Evolutionary conservation across 2,888 invertebrate species (phyloP), one percentile per base, ranked within the genome.

Genomic region (Tetramorium bicarinatum): DNA sequence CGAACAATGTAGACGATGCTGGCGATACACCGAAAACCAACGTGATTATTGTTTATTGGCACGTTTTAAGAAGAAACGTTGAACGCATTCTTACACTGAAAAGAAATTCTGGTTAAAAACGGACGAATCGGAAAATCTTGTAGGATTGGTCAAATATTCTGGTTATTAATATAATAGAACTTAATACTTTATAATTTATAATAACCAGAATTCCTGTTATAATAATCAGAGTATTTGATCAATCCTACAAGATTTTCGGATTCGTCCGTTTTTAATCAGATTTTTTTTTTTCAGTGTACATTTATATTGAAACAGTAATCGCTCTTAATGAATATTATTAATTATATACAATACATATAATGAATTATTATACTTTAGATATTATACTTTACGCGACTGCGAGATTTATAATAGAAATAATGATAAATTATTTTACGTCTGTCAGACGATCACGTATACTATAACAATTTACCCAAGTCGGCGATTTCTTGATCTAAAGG

Each of bases 1-100:
- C 71, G 71, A 71, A 38, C 79, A 56, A 71, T 80, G 71, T 59
- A 47, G 56, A 71, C 18, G 25, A 69, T 69, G 18, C 34, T 18
- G 34, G n/a, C 9, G 44, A 25, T 6, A 44, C 29, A 74, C 29
- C n/a, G 18, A 62, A 75, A 75, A 41, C 47, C 8, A 61, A 61
- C 18, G 6, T n/a, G 9, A 66, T 29, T 54, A 52, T 25, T 18
- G 18, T 41, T 56, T 4, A 54, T 25, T 15, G 38, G n/a, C n/a
- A n/a, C 18, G 13, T 25, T 52, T 76, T 11, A 52, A 66, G 3
- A 1, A 66, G 15, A 54, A 66, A 21, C 15, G 8, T 41, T 8
- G 56, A 34, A 18, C 11, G 11, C 21, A 25, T 13, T 34, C 29
- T 34, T 34, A 34, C 29, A 29, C 29, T 29, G 29, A 29, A 29